These are phyloP conservation scores for Eristalis intricaria DNA, from an alignment of 2,888 invertebrate genomes.

Conservation along the genomic window DNA sequence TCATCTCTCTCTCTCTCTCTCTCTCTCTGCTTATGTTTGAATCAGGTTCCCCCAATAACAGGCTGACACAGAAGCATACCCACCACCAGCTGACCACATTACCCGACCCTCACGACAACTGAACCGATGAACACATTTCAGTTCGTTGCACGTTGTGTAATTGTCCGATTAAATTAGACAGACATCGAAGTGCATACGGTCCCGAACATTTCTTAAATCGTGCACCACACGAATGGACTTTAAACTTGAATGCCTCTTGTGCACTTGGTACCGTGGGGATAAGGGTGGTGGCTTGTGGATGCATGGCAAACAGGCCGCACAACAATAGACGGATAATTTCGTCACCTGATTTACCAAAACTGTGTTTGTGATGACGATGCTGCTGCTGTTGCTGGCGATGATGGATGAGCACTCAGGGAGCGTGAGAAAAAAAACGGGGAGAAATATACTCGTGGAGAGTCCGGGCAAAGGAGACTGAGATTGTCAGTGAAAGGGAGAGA, in stretches of 20 bases:
- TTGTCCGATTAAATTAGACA: slow-evolving; percentile 72
- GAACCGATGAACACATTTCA: slow-evolving; percentile 64
- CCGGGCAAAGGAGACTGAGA: not conserved
- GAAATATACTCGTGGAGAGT: not conserved
- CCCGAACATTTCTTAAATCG: slow-evolving; percentile 17
- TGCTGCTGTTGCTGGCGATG: slow-evolving; percentile 59
- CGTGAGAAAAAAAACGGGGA: not conserved
- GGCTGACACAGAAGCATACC: slow-evolving; percentile 54
- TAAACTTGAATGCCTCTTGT: not conserved
- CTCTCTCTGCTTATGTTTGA: not conserved
- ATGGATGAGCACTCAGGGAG: slow-evolving; percentile 62
- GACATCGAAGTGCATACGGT: slow-evolving; percentile 13
- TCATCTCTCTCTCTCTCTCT: not conserved
- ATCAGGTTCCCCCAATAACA: slow-evolving; percentile 58
- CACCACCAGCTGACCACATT: not conserved
- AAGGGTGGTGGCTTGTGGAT: not conserved
- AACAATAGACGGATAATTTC: slow-evolving; percentile 65
- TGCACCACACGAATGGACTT: not conserved
- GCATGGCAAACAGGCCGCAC: slow-evolving; percentile 2
- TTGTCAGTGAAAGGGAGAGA: not conserved
- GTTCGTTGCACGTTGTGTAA: slow-evolving; percentile 68
- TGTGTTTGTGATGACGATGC: slow-evolving; percentile 57
- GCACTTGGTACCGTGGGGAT: not conserved
- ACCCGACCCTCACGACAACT: not conserved
- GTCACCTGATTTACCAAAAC: slow-evolving; percentile 60